Evolutionary conservation across 2,888 invertebrate species (phyloP), one percentile per base, ranked within the genome.

Genomic region (Lymantria dispar): DNA sequence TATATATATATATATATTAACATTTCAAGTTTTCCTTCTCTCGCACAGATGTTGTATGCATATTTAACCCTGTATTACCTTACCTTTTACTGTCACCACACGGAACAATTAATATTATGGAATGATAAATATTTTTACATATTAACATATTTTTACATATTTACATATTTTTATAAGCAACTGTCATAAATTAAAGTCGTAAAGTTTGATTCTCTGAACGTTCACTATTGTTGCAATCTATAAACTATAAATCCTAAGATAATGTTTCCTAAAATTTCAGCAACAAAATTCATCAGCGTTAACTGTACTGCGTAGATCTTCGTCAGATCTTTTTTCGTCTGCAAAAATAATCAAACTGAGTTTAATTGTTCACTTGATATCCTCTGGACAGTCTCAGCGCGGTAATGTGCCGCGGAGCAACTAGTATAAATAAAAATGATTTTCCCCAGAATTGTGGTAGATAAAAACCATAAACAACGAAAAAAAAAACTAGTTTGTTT

Each of bases 321-420:
- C 64, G 57, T 58, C 64, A 64, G 73, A 66, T 80, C 78, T 83
- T 80, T 82, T 84, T 79, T 74, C 65, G 78, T 75, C 71, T 75
- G 68, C 58, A 56, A 80, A 83, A 76, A 86, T 79, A 85, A 85
- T 78, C 80, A 76, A 73, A 70, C 62, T 55, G 63, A 53, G 58
- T 78, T 83, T 85, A 81, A 87, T 87, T 85, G 83, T 82, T 80
- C 76, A 64, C 73, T 75, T 70, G 71, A 70, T 72, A 73, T 60
- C 52, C 58, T 78, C 80, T 83, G 83, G 79, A 74, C 72, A 81
- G 64, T 69, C 69, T 83, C 80, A 80, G 67, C 50, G 51, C 58
- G 43, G 63, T 61, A 60, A 53, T 56, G 47, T 63, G 44, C 63
- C 68, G 63, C 72, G 22, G 63, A 70, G 69, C 68, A 70, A 66